Percentiles rank a stretch among this genome's conserved stretches.
phyloP scores from a whole-genome alignment of 1,140 invertebrate species.

The Sitodiplosis mosellana region DNA sequence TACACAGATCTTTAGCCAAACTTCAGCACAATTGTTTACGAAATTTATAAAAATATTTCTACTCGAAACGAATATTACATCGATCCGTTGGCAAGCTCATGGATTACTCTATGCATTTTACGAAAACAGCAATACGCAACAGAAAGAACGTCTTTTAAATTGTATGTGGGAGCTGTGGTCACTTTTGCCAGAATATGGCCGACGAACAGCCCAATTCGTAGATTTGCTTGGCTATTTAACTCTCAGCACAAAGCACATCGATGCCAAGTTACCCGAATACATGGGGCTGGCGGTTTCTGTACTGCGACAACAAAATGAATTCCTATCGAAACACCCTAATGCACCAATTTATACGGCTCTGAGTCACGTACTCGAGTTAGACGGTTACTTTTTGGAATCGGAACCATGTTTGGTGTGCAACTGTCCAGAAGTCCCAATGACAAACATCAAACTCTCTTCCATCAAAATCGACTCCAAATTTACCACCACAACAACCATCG shows the following conservation, averaged over 20 bases:
- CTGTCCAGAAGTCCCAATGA: constrained; percentile 86
- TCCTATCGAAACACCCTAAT: constrained; percentile 82
- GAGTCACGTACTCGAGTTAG: constrained; percentile 81
- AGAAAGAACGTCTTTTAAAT: constrained; percentile 64
- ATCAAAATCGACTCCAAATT: constrained; percentile 96
- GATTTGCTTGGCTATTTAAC: constrained; percentile 89
- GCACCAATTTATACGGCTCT: constrained; percentile 81
- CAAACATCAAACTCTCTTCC: constrained; percentile 79
- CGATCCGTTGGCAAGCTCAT: constrained; percentile 91
- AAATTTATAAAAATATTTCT: constrained; percentile 82
- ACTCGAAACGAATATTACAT: constrained; percentile 81
- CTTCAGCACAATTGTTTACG: constrained; percentile 44
- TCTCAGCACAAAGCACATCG: constrained; percentile 41
- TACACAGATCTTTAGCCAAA: constrained; percentile 49
- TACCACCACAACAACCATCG: constrained; percentile 93
- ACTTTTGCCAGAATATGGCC: constrained; percentile 71
- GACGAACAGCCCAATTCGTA: constrained; percentile 89
- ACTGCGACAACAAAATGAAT: constrained; percentile 68
- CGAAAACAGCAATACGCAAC: constrained; percentile 57
- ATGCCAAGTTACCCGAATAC: constrained; percentile 45
- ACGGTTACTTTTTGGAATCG: constrained; percentile 91
- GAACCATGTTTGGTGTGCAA: constrained; percentile 95
- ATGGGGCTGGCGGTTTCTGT: constrained; percentile 72
- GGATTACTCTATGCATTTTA: constrained; percentile 68
- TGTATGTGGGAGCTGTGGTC: constrained; percentile 86